phyloP scores from a whole-genome alignment of 1,140 invertebrate genomes.

The Scaptomyza pallida region DNA sequence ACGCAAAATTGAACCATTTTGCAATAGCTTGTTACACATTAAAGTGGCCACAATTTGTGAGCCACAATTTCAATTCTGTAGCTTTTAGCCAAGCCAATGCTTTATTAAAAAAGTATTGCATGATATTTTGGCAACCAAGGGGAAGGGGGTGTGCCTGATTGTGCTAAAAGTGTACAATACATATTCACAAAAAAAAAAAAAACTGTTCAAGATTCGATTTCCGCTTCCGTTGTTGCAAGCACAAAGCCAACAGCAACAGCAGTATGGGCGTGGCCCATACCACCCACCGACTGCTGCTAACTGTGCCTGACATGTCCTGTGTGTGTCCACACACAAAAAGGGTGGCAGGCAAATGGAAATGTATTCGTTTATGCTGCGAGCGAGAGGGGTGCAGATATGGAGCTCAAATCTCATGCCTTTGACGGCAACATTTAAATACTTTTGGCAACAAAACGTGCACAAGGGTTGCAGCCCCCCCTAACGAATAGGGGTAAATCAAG shows the following conservation, averaged over 20 bases:
- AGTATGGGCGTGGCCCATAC: slow-evolving; percentile 36
- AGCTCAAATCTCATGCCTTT: slow-evolving; percentile 61
- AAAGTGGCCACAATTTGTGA: slow-evolving; percentile 70
- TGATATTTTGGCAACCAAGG: slow-evolving; percentile 29
- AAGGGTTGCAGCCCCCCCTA: not conserved
- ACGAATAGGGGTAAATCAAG: slow-evolving; percentile 63
- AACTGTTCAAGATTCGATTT: slow-evolving; percentile 80
- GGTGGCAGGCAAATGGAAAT: slow-evolving; percentile 55
- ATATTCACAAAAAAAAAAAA: slow-evolving; percentile 55
- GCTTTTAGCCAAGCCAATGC: slow-evolving; percentile 1
- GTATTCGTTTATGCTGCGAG: slow-evolving; percentile 3
- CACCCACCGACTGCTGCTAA: slow-evolving; percentile 31
- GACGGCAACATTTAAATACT: slow-evolving; percentile 76
- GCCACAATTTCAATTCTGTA: not conserved
- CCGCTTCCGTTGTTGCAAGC: slow-evolving; percentile 77
- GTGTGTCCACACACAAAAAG: slow-evolving; percentile 42
- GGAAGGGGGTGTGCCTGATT: slow-evolving; percentile 4
- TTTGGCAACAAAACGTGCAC: slow-evolving; percentile 66
- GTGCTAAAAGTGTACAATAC: slow-evolving; percentile 33
- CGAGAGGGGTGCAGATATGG: not conserved
- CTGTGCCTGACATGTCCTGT: slow-evolving; percentile 61
- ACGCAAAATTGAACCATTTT: slow-evolving; percentile 67
- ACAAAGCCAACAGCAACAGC: slow-evolving; percentile 39
- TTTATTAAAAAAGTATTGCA: slow-evolving; percentile 50
- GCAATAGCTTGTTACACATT: slow-evolving; percentile 67